Percentiles rank a stretch among this genome's conserved stretches.
Conservation (phyloP, 2,888 invertebrate genomes). For the Pseudanteris insignis region DNA sequence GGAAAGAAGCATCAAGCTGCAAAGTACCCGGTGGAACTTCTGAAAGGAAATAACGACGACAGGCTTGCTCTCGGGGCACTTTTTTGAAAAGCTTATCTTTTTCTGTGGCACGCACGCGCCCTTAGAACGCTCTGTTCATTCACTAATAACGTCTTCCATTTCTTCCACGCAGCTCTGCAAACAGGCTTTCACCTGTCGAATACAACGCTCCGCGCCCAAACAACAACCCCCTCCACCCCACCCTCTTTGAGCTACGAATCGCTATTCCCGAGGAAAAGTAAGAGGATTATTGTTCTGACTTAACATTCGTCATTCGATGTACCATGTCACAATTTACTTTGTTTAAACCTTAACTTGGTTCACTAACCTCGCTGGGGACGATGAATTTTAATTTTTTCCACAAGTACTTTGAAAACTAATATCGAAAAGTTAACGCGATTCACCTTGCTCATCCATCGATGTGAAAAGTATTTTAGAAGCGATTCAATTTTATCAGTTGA, state of each 20-base stretch:
- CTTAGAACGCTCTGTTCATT: constrained; percentile 15
- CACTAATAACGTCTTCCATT: constrained; percentile 32
- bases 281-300: constrained; percentile 39
- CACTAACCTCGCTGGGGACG: not conserved
- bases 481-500: no score
- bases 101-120: constrained; percentile 15
- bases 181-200: constrained; percentile 52
- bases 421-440: no score
- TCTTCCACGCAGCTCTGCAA: constrained; percentile 53
- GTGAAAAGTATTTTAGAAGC: no score
- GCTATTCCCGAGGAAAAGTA: constrained; percentile 54
- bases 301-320: no score
- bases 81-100: constrained; percentile 29
- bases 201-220: constrained; percentile 49
- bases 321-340: no score
- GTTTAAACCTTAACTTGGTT: no score
- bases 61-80: constrained; percentile 8
- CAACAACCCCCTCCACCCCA: constrained; percentile 53
- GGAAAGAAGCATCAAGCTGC: no score
- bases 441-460: no score
- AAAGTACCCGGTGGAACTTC: no score
- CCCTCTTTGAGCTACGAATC: constrained; percentile 55
- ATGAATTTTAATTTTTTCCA: no score
- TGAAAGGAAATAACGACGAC: no score
- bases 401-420: no score